These are phyloP conservation scores for Spinibarbus caldwelli DNA, from an alignment of 2,797 vertebrate genomes.

Conservation along the genomic window DNA sequence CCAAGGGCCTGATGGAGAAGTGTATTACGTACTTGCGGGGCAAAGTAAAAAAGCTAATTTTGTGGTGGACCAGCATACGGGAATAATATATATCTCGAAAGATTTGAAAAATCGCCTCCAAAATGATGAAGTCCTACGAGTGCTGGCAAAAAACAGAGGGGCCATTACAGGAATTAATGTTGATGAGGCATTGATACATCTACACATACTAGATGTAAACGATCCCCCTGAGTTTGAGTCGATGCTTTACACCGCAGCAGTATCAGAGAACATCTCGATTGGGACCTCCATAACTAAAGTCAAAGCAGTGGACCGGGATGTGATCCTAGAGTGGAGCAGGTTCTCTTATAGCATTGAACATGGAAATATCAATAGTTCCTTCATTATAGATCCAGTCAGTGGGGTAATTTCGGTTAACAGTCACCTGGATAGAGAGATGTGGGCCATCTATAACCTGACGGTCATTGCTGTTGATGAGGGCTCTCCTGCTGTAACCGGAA, in stretches of 20 bases:
- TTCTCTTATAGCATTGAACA: slow-evolving; percentile 73
- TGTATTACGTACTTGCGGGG: slow-evolving; percentile 77
- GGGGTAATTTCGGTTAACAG: slow-evolving; percentile 74
- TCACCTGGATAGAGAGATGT: slow-evolving; percentile 77
- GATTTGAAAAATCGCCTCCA: slow-evolving; percentile 73
- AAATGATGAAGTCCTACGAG: slow-evolving; percentile 66
- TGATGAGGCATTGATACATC: slow-evolving; percentile 74
- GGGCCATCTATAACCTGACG: slow-evolving; percentile 77
- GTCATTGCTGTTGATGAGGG: slow-evolving; percentile 76
- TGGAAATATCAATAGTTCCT: slow-evolving; percentile 76
- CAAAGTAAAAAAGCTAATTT: slow-evolving; percentile 73
- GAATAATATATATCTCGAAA: slow-evolving; percentile 72
- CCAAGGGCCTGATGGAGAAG: slow-evolving; percentile 72
- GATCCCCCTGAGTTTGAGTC: slow-evolving; percentile 73
- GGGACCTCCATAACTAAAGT: slow-evolving; percentile 72
- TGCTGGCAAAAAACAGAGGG: slow-evolving; percentile 79
- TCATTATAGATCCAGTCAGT: slow-evolving; percentile 70
- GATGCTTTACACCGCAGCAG: slow-evolving; percentile 60
- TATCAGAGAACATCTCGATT: slow-evolving; percentile 70
- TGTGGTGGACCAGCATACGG: slow-evolving; percentile 68
- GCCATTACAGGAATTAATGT: slow-evolving; percentile 73
- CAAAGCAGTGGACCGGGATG: slow-evolving; percentile 74
- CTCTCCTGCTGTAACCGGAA: slow-evolving; percentile 75
- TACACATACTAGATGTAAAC: slow-evolving; percentile 76
- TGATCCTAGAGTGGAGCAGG: slow-evolving; percentile 71